Base-by-base conservation (phyloP, 1,140 invertebrate genomes). In the Drosophila arizonae region DNA sequence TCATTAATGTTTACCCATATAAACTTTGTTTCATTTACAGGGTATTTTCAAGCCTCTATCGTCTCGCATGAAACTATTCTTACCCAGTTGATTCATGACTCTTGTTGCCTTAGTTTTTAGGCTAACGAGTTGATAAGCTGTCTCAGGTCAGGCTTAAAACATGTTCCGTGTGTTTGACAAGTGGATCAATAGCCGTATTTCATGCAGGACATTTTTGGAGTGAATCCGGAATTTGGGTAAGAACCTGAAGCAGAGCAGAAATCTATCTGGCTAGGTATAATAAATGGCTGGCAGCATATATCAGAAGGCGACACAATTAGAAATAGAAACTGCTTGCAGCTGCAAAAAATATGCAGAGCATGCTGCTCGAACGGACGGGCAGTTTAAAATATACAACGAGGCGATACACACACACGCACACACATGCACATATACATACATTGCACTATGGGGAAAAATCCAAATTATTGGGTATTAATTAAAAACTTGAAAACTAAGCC, bases 381-480 rank as follows among this genome's bases (percentile, higher is more conserved):
- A 63, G 70, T 65, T 86, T 78, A 76, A 86, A 72, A 75, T 78
- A 75, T 78, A 76, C 45, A 71, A 61, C 81, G 64, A 74, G 54
- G 63, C 57, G 50, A n/a, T 33, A 5, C 43, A 8, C 43, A 56
- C 33, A 41, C 43, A 66, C 41, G 61, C 56, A 61, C 10, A 65
- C 62, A 48, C 62, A 60, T 36, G 5, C 3, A 64, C 6, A 51
- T 52, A 55, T 33, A 46, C 57, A 68, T 30, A 76, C 61, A 50
- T n/a, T n/a, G n/a, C n/a, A n/a, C n/a, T n/a, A n/a, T n/a, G n/a
- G n/a, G n/a, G n/a, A n/a, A n/a, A n/a, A n/a, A n/a, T n/a, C n/a
- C n/a, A n/a, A n/a, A n/a, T n/a, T n/a, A n/a, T n/a, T n/a, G n/a
- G n/a, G n/a, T n/a, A n/a, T n/a, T n/a, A n/a, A n/a, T n/a, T n/a